These are phyloP conservation scores for Tortricodes alternella DNA, from an alignment of 2,888 invertebrate genomes.

Conservation along the genomic window DNA sequence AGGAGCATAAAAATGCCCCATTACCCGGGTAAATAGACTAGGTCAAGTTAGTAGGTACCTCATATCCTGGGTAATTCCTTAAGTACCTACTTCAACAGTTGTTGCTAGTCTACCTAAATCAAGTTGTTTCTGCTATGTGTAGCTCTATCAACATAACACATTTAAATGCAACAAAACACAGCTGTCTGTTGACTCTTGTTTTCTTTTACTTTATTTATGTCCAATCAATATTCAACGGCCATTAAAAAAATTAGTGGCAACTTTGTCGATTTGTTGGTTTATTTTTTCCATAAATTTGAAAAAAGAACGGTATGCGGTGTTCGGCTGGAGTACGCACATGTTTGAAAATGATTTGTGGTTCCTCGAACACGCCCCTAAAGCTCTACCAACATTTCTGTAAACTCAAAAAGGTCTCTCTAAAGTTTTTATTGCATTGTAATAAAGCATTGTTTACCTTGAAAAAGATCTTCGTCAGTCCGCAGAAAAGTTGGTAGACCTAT, in stretches of 20 bases:
- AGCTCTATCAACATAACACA: slow-evolving; percentile 17
- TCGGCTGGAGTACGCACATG: slow-evolving; percentile 10
- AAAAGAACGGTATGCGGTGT: slow-evolving; percentile 35
- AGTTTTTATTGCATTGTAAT: no score
- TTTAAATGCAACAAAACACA: slow-evolving; percentile 24
- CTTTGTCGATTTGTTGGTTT: slow-evolving; percentile 29
- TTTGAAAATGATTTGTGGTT: slow-evolving; percentile 53
- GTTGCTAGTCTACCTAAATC: slow-evolving; percentile 12
- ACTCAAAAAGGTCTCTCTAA: no score
- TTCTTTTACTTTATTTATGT: slow-evolving; percentile 33
- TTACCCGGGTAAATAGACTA: no score
- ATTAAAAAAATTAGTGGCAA: slow-evolving; percentile 27
- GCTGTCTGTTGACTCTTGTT: slow-evolving; percentile 21
- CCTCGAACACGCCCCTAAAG: slow-evolving; percentile 54
- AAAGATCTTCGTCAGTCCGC: no score
- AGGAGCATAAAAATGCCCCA: no score
- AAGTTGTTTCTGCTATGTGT: slow-evolving; percentile 20
- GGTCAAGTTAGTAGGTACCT: no score
- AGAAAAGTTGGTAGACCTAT: no score
- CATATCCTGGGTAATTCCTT: no score
- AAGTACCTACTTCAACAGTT: no score
- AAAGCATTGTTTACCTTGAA: no score
- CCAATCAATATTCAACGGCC: slow-evolving; percentile 42
- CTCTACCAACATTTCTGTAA: no score
- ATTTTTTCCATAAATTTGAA: slow-evolving; percentile 45